Conservation (phyloP, 2,797 vertebrate genomes). For the Esox masquinongy region DNA sequence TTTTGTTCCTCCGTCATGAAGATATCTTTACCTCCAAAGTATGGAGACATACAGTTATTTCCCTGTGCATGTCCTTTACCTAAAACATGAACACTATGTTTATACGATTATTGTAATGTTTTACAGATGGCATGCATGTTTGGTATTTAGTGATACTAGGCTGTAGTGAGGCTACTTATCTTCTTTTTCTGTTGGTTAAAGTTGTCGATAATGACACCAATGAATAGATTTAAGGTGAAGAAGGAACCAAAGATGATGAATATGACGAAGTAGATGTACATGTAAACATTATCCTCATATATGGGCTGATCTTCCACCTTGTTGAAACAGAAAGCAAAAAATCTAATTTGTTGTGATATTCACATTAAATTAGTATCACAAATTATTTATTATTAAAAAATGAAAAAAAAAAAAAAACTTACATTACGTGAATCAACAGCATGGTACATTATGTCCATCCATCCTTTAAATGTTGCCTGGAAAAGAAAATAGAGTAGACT, state of each 20-base stretch:
- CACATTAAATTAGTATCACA: background rate
- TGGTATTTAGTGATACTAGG: background rate
- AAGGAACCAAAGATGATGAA: constrained; percentile 97
- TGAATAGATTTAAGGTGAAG: constrained; percentile 96
- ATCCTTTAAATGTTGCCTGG: constrained; percentile 80
- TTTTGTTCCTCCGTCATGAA: constrained; percentile 99
- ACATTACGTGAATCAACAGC: constrained; percentile 75
- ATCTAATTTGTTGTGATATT: background rate
- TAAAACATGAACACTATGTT: background rate
- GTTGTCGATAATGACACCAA: constrained; percentile 96
- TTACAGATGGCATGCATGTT: background rate
- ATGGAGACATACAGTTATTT: constrained; percentile 51
- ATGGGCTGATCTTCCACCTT: constrained; percentile 83
- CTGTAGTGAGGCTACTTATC: constrained; percentile 78
- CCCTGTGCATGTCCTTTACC: background rate
- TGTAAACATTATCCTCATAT: constrained; percentile 89
- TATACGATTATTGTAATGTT: background rate
- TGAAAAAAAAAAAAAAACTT: background rate
- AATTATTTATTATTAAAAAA: background rate
- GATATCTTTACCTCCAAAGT: constrained; percentile 94
- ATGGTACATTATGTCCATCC: constrained; percentile 77
- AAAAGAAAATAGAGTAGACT: background rate
- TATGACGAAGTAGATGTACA: constrained; percentile 94
- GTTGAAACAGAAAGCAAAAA: constrained; percentile 3
- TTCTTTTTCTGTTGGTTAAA: constrained; percentile 98